These are phyloP conservation scores for Oenanthe melanoleuca DNA, from an alignment of 2,113 vertebrate genomes.

Conservation along the genomic window DNA sequence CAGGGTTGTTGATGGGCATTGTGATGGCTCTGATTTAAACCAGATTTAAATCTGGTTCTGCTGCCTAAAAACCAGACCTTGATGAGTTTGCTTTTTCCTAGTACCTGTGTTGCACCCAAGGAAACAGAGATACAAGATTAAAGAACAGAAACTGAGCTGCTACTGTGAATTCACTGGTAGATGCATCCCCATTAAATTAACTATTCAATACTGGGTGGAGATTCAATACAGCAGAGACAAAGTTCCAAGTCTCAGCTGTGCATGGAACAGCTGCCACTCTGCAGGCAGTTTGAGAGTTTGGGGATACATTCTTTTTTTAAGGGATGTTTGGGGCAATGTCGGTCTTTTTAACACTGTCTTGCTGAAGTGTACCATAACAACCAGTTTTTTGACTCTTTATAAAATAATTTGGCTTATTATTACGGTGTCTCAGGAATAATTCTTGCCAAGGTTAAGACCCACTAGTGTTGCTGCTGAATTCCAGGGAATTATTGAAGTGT, in stretches of 20 bases:
- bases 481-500: neutral
- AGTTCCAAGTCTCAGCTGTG: neutral
- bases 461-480: neutral
- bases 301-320: neutral
- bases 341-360: neutral
- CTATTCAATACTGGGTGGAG: accelerated
- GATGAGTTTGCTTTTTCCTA: neutral
- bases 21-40: neutral
- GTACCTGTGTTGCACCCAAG: neutral
- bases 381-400: neutral
- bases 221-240: neutral
- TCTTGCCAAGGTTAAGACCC: neutral
- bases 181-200: neutral
- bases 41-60: neutral
- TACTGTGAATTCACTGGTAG: neutral
- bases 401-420: neutral
- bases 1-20: neutral
- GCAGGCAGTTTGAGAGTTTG: neutral
- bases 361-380: neutral
- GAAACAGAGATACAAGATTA: neutral
- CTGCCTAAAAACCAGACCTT: accelerated
- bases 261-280: neutral
- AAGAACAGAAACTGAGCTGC: neutral
- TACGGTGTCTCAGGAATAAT: neutral
- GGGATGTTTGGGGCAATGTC: neutral